Percentiles rank a stretch among this genome's conserved stretches.
These are phyloP conservation scores for Characodon lateralis DNA, from an alignment of 2,797 vertebrate species.

Conservation along the genomic window DNA sequence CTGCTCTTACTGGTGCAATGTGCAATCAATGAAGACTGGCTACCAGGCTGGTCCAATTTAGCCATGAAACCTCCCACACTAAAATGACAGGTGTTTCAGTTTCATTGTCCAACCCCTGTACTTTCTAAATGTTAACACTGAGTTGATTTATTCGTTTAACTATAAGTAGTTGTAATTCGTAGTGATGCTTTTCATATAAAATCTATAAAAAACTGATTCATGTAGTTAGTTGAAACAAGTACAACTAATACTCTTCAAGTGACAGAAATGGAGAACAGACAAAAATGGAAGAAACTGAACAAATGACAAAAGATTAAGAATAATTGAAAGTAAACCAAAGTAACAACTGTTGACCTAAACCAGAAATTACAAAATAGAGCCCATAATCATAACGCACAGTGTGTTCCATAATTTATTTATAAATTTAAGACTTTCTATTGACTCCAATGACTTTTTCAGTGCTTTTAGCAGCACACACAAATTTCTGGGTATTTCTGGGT, in stretches of 20 bases:
- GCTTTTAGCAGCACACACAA: constrained; percentile 20
- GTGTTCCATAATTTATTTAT: background rate
- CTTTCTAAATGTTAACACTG: background rate
- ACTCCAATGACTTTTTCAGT: constrained; percentile 4
- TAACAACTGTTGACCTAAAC: background rate
- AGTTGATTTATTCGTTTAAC: background rate
- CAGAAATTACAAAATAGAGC: constrained; percentile 4
- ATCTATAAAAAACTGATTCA: background rate
- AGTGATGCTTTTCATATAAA: too few relatives aligned
- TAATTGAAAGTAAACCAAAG: background rate
- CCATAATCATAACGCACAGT: constrained; percentile 14
- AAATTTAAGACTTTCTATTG: background rate
- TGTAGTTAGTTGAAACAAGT: background rate
- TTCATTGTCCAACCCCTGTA: too few relatives aligned
- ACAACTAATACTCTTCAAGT: background rate
- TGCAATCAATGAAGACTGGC: too few relatives aligned
- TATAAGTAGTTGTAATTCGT: too few relatives aligned
- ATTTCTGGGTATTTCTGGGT: background rate
- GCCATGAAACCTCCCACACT: too few relatives aligned
- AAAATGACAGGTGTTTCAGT: too few relatives aligned
- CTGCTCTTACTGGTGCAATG: too few relatives aligned
- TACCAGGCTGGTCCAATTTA: too few relatives aligned
- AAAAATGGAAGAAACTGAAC: background rate
- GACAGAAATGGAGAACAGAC: background rate
- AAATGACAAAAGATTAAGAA: background rate